Evolutionary conservation across 2,113 vertebrate species (phyloP).

Genomic region (Desmodus rotundus): DNA sequence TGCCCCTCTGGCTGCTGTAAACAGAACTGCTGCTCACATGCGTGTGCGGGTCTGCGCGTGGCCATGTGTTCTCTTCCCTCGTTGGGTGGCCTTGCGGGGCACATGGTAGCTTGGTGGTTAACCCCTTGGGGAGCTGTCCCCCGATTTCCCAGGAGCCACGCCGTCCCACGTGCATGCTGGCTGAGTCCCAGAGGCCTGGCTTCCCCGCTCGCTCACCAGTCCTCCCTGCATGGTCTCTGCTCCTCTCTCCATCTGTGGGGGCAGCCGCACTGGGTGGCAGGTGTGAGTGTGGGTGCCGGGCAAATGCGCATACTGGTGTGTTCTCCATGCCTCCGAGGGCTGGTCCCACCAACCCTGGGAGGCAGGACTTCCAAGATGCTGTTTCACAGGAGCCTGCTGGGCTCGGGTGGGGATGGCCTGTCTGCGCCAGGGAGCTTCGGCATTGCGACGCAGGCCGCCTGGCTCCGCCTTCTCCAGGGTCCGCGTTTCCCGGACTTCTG

Average conservation of each 20-base stretch:
- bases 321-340: rapidly evolving
- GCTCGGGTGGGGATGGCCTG: not conserved
- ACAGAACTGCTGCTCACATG: rapidly evolving
- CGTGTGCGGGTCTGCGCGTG: rapidly evolving
- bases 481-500: rapidly evolving
- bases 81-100: not conserved
- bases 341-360: not conserved
- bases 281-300: not conserved
- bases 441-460: rapidly evolving
- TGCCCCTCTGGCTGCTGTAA: rapidly evolving
- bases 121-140: not conserved
- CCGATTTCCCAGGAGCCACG: not conserved
- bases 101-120: not conserved
- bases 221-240: rapidly evolving
- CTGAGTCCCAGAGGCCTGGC: not conserved
- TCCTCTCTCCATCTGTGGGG: not conserved
- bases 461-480: rapidly evolving
- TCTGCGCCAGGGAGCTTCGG: rapidly evolving
- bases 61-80: not conserved
- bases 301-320: rapidly evolving
- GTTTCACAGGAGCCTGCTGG: rapidly evolving
- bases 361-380: not conserved
- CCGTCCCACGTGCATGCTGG: rapidly evolving
- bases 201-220: rapidly evolving
- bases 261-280: rapidly evolving